phyloP scores from a whole-genome alignment of 2,797 vertebrate species.

The Lepilemur ruficaudatus region DNA sequence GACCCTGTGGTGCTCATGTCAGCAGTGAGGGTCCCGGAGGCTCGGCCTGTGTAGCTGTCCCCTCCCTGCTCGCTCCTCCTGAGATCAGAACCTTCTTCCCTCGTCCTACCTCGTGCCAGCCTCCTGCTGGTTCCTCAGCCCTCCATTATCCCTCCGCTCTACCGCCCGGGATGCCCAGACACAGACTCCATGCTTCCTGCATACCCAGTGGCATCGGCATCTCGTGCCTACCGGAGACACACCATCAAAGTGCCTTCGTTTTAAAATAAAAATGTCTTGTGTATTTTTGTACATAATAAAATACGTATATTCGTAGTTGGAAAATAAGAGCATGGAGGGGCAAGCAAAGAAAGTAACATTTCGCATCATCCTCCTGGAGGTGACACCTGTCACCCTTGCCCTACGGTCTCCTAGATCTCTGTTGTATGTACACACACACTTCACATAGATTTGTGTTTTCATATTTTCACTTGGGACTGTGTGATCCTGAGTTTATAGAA shows the following conservation, averaged over 20 bases:
- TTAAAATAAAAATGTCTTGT: background rate
- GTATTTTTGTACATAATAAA: background rate
- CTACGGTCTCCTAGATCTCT: background rate
- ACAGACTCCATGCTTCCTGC: too few relatives aligned
- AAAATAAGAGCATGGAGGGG: background rate
- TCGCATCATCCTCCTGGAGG: background rate
- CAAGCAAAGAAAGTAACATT: background rate
- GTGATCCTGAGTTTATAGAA: background rate
- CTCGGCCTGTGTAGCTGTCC: background rate
- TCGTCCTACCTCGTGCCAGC: background rate
- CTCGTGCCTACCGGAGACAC: background rate
- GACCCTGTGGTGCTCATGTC: background rate
- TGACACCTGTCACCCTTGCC: background rate
- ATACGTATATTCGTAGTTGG: background rate
- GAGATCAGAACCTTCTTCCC: background rate
- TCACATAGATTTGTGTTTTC: background rate
- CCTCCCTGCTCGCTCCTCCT: background rate
- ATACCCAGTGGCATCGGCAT: accelerated
- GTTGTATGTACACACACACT: background rate
- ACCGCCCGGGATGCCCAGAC: accelerated
- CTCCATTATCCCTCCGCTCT: background rate
- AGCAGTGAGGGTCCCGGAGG: background rate
- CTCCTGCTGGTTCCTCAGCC: background rate
- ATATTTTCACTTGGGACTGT: background rate
- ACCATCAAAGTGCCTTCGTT: background rate